These are phyloP conservation scores for Hirudinaria manillensis DNA, from an alignment of 2,888 invertebrate species.

Conservation along the genomic window DNA sequence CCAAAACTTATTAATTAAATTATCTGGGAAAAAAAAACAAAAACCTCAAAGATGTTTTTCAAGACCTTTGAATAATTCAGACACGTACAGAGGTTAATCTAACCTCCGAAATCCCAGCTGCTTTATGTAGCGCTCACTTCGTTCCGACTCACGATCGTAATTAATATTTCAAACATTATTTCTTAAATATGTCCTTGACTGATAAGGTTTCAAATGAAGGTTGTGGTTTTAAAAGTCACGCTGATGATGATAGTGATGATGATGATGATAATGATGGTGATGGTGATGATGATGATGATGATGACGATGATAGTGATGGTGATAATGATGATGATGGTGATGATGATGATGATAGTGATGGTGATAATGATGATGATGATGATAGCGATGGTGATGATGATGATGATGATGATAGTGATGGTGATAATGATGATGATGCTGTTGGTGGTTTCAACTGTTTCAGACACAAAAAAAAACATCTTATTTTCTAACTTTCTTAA, in stretches of 20 bases:
- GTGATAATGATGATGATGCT: constrained; percentile 28
- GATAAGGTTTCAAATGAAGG: background rate
- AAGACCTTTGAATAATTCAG: no score
- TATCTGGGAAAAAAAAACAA: no score
- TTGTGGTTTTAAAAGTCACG: background rate
- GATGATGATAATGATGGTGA: background rate
- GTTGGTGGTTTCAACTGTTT: constrained; percentile 7
- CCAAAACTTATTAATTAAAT: no score
- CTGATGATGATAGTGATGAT: background rate
- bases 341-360: background rate
- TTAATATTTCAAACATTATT: no score
- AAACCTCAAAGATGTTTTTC: no score
- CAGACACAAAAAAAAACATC: no score
- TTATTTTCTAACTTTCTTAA: no score
- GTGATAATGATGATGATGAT: constrained; percentile 4
- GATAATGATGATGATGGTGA: background rate
- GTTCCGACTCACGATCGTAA: no score
- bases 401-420: constrained; percentile 26
- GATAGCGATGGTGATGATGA: constrained; percentile 10
- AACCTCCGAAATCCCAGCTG: no score
- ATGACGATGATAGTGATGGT: background rate
- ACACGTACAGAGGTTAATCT: no score
- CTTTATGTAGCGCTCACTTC: no score
- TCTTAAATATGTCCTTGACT: no score
- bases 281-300: constrained; percentile 20